Evolutionary conservation across 2,888 invertebrate genomes (phyloP).

Genomic region (Ochlodes sylvanus): DNA sequence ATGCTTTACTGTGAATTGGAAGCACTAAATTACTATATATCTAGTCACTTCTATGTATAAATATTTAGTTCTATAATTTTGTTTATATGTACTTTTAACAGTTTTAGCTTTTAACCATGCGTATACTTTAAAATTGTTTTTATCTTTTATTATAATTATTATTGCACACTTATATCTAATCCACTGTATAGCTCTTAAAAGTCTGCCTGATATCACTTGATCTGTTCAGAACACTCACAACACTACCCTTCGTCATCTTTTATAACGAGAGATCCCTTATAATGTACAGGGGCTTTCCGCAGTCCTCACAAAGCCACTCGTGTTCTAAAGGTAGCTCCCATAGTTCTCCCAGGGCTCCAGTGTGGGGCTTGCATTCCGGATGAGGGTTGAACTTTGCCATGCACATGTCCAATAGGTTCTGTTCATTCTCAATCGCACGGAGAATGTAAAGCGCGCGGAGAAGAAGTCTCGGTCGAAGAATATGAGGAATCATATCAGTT

Average conservation of each 20-base stretch:
- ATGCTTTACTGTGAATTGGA: too few species aligned
- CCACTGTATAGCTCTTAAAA: too few species aligned
- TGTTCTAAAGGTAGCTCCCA: constrained; percentile 44
- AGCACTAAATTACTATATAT: neutral
- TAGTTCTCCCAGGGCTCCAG: constrained; percentile 37
- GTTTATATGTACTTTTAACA: too few species aligned
- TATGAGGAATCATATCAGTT: constrained; percentile 27
- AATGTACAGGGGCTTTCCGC: constrained; percentile 39
- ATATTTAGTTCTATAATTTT: too few species aligned
- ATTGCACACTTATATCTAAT: too few species aligned
- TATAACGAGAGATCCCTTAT: constrained; percentile 1
- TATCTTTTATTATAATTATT: too few species aligned
- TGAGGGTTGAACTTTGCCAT: constrained; percentile 37
- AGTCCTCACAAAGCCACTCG: constrained; percentile 44
- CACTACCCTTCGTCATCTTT: neutral
- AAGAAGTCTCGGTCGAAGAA: constrained; percentile 30
- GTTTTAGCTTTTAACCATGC: too few species aligned
- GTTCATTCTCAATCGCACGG: constrained; percentile 37
- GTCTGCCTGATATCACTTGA: neutral
- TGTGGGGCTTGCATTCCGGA: constrained; percentile 27
- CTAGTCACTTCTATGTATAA: too few species aligned
- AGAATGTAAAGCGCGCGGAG: constrained; percentile 34
- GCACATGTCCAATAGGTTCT: constrained; percentile 38
- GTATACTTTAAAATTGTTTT: too few species aligned
- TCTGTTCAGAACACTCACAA: neutral